These are phyloP conservation scores for Calycopis cecrops DNA, from an alignment of 1,140 invertebrate genomes.

Conservation along the genomic window DNA sequence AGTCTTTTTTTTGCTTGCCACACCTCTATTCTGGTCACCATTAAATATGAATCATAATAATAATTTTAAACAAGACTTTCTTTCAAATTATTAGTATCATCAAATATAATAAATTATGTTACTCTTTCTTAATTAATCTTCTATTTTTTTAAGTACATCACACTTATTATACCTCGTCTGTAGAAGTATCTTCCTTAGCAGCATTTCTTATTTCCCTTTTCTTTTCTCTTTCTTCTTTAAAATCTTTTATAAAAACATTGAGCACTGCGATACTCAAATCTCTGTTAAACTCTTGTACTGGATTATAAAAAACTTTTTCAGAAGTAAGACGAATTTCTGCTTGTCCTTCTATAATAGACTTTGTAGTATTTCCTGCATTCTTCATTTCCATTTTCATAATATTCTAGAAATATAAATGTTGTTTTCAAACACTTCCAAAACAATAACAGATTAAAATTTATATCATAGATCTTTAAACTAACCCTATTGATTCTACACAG, in stretches of 20 bases:
- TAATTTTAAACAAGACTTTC: too few species aligned
- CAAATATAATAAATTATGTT: too few species aligned
- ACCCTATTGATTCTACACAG: slow-evolving; percentile 1
- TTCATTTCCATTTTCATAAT: slow-evolving; percentile 47
- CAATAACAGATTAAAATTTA: background rate
- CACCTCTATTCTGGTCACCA: too few species aligned
- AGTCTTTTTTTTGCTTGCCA: too few species aligned
- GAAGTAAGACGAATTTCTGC: slow-evolving; percentile 81
- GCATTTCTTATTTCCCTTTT: slow-evolving; percentile 29
- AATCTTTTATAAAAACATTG: slow-evolving; percentile 75
- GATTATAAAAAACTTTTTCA: slow-evolving; percentile 96
- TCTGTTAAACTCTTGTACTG: slow-evolving; percentile 97
- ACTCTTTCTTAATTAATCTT: too few species aligned
- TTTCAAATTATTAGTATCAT: too few species aligned
- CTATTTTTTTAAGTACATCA: too few species aligned
- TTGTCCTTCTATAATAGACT: slow-evolving; percentile 79
- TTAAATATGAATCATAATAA: too few species aligned
- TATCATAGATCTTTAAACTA: background rate
- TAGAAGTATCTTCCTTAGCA: slow-evolving; percentile 16
- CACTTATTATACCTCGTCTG: slow-evolving; percentile 8
- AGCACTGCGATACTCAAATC: slow-evolving; percentile 88
- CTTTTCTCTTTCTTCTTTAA: slow-evolving; percentile 37
- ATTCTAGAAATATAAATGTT: slow-evolving; percentile 25
- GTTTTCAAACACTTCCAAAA: slow-evolving; percentile 6
- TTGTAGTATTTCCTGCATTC: slow-evolving; percentile 24